Evolutionary conservation across 2,888 invertebrate species (phyloP), one percentile per base, ranked within the genome.

Genomic region (Meiosimyza decipiens): DNA sequence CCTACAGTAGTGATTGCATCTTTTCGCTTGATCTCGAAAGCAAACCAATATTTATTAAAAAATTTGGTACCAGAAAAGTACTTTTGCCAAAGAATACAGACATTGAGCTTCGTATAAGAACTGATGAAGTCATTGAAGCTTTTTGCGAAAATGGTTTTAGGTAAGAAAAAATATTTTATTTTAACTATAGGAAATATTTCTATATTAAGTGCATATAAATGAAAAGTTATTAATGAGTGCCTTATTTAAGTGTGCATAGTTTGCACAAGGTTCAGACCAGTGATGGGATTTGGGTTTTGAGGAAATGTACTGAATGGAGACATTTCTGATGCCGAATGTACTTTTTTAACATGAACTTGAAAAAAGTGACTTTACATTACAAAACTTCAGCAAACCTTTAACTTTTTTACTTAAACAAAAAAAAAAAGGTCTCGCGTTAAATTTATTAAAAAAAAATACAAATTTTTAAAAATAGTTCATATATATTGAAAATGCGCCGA

Each of bases 121-220:
- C 12, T 9, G 65, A n/a, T 15, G 65, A 65, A 18, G 9, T 28
- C 1, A 50, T 67, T n/a, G 18, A 55, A 15, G 66, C 55, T n/a
- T 67, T 18, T 55, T 67, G 66, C 15, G 66, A 67, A 16, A 55
- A n/a, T 9, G 47, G 13, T 18, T 67, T 54, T 40, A 16, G 47
- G 55, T 18, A 55, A 12, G 18, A 15, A n/a, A 40, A 2, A 15
- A 28, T 11, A 54, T 7, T n/a, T 2, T n/a, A 7, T 52, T 22
- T 52, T 16, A 76, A 72, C 76, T 73, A 73, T 73, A 72, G 75
- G 77, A 70, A 40, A 60, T 54, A 28, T 28, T 28, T 28, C 0
- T 28, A 28, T 4, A 4, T 28, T 28, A 28, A 22, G 1, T 22
- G 1, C 0, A 3, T 28, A 4, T 28, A 28, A 28, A 4, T 28